phyloP scores from a whole-genome alignment of 92 coral and sea anemone species.

The Micromussa lordhowensis region DNA sequence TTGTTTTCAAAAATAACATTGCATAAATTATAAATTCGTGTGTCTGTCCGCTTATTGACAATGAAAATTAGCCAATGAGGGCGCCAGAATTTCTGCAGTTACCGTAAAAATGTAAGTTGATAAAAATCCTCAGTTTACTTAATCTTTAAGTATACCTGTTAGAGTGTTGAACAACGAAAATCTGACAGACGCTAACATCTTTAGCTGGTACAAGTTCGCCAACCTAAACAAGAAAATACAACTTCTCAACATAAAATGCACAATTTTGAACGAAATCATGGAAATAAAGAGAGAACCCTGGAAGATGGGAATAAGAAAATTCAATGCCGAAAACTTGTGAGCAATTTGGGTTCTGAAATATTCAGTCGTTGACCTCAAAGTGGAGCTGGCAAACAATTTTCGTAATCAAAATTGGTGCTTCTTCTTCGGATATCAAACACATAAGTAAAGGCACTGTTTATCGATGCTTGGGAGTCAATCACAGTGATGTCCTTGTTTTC shows the following conservation, averaged over 20 bases:
- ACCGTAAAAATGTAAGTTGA: background rate
- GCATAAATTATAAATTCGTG: too few relatives aligned
- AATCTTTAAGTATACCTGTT: conserved; percentile 51
- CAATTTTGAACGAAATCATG: background rate
- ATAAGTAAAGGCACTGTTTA: too few relatives aligned
- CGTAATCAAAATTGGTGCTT: background rate
- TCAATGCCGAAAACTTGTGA: background rate
- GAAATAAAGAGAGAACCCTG: background rate
- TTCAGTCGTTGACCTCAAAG: background rate
- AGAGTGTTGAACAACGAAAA: conserved; percentile 79
- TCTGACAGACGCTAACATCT: conserved; percentile 64
- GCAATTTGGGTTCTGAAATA: background rate
- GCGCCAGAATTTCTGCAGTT: background rate
- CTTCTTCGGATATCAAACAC: too few relatives aligned
- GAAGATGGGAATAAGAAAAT: background rate
- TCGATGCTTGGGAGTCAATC: too few relatives aligned
- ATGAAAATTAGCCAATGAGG: too few relatives aligned
- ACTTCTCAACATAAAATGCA: background rate
- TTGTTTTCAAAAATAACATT: too few relatives aligned
- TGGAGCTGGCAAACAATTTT: background rate
- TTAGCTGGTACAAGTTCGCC: conserved; percentile 72
- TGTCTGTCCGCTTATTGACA: too few relatives aligned
- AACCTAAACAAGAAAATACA: conserved; percentile 47
- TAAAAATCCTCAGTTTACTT: background rate
- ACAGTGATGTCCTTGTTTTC: too few relatives aligned